Conservation (phyloP, 2,797 vertebrate genomes). For the Acropternis orthonyx region DNA sequence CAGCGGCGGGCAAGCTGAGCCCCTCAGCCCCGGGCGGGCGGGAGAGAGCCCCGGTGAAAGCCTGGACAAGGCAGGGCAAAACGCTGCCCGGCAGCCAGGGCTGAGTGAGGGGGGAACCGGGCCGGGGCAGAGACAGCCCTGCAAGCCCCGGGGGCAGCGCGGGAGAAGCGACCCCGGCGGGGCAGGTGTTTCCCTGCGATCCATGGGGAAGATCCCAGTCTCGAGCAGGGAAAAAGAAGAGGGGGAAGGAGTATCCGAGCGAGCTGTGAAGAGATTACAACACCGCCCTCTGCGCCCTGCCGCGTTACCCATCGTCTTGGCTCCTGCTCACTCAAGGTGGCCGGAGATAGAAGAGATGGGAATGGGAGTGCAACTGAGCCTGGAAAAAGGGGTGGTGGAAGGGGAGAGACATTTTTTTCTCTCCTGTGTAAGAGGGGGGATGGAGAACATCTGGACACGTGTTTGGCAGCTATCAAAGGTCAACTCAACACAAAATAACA, state of each 20-base stretch:
- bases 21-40: not conserved
- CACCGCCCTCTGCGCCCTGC: not conserved
- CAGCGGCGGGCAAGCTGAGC: not conserved
- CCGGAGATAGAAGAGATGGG: not conserved
- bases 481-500: not conserved
- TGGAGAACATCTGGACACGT: not conserved
- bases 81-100: not conserved
- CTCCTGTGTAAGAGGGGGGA: too few species aligned
- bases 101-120: not conserved
- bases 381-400: fast-evolving
- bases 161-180: not conserved
- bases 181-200: not conserved
- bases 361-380: not conserved
- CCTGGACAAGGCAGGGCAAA: not conserved
- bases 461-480: not conserved
- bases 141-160: not conserved
- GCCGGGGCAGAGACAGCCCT: not conserved
- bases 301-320: not conserved
- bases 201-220: not conserved
- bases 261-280: not conserved
- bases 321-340: fast-evolving
- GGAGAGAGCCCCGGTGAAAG: too few species aligned
- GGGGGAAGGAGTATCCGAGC: not conserved
- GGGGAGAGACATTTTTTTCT: not conserved
- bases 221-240: not conserved